A percentile compares a stretch with the other conserved stretches of the same genome.
Conservation (phyloP, 2,888 invertebrate genomes). For the Bibio marci region DNA sequence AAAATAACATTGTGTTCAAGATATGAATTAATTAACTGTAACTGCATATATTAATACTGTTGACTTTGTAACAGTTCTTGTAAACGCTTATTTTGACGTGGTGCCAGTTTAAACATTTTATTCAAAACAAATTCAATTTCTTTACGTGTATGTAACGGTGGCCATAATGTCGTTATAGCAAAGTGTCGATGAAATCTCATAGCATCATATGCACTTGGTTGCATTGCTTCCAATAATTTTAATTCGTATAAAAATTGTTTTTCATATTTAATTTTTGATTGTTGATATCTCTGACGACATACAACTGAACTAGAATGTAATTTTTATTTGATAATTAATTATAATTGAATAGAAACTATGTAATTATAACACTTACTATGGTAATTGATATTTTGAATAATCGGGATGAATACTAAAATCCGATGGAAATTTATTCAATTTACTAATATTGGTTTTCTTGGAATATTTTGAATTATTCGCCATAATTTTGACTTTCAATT, state of each 20-base stretch:
- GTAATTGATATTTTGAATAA: not conserved
- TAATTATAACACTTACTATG: not conserved
- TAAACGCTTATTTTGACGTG: conserved; percentile 8
- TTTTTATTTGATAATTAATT: not conserved
- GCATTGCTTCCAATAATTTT: conserved; percentile 26
- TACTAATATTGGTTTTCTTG: not conserved
- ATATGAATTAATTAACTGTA: too few relatives aligned
- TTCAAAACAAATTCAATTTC: conserved; percentile 21
- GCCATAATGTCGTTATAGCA: conserved; percentile 28
- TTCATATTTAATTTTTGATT: conserved; percentile 16
- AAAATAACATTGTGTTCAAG: too few relatives aligned
- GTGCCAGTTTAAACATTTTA: conserved; percentile 6
- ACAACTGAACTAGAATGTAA: conserved; percentile 7
- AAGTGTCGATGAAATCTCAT: conserved; percentile 29
- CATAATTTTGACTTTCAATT: too few relatives aligned
- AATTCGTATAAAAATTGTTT: conserved; percentile 27
- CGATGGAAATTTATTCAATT: not conserved
- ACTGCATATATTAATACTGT: too few relatives aligned
- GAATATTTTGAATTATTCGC: not conserved
- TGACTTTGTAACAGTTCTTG: conserved; percentile 7
- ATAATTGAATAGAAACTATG: not conserved
- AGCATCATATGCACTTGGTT: conserved; percentile 27
- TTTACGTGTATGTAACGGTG: conserved; percentile 25
- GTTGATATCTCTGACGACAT: conserved; percentile 7
- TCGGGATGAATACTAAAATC: conserved; percentile 1